phyloP scores from a whole-genome alignment of 2,888 invertebrate species.

The Arctia plantaginis region DNA sequence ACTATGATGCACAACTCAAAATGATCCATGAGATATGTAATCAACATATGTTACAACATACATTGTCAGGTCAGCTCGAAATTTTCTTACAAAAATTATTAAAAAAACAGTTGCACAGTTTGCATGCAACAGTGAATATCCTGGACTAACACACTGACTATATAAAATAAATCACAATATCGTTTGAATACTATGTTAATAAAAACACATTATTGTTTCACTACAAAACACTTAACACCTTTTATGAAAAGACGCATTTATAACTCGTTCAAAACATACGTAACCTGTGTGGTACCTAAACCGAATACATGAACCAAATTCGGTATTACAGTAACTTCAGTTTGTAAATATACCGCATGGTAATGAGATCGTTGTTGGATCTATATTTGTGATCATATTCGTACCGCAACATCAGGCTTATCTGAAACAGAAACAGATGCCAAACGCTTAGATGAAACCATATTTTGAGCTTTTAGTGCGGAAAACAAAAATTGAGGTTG shows the following conservation, averaged over 20 bases:
- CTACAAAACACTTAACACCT: not conserved
- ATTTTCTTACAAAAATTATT: too few species aligned
- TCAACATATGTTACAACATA: too few species aligned
- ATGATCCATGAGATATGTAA: too few species aligned
- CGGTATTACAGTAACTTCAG: constrained; percentile 29
- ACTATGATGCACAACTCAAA: too few species aligned
- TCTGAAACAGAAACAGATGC: constrained; percentile 19
- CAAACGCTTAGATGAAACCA: constrained; percentile 19
- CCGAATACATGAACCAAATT: constrained; percentile 10
- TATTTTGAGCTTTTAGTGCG: constrained; percentile 21
- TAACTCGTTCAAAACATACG: not conserved
- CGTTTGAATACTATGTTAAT: too few species aligned
- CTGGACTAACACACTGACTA: too few species aligned
- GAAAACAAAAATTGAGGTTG: constrained; percentile 5
- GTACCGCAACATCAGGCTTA: constrained; percentile 12
- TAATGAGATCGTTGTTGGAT: constrained; percentile 27
- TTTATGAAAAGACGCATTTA: not conserved
- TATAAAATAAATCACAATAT: too few species aligned
- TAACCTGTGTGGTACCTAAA: constrained; percentile 21
- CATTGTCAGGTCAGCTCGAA: too few species aligned
- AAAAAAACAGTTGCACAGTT: too few species aligned
- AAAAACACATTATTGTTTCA: too few species aligned
- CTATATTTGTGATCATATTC: constrained; percentile 17
- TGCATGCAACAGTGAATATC: too few species aligned
- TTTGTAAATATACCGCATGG: constrained; percentile 35